A percentile compares a stretch with the other conserved stretches of the same genome.
phyloP scores from a whole-genome alignment of 2,888 invertebrate species.

The Ceratothoa steindachneri region DNA sequence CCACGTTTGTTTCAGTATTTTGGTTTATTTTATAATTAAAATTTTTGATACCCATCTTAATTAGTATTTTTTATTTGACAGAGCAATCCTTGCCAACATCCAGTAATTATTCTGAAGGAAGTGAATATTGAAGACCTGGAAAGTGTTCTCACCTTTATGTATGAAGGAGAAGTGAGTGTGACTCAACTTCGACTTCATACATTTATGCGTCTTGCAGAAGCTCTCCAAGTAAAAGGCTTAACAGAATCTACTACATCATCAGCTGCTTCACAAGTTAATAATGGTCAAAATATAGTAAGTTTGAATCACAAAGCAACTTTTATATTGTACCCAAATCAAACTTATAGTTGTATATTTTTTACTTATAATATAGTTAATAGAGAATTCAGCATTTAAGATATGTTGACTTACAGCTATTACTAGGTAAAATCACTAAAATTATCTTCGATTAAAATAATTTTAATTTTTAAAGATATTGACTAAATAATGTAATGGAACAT shows the following conservation, averaged over 20 bases:
- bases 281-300: background rate
- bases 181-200: slow-evolving; percentile 80
- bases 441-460: too few relatives aligned
- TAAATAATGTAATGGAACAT: too few relatives aligned
- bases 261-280: background rate
- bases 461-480: too few relatives aligned
- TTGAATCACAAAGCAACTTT: too few relatives aligned
- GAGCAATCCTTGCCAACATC: slow-evolving; percentile 86
- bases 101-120: slow-evolving; percentile 80
- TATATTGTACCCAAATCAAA: too few relatives aligned
- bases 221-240: slow-evolving; percentile 78
- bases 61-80: too few relatives aligned
- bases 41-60: too few relatives aligned
- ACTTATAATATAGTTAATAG: too few relatives aligned
- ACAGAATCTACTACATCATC: slow-evolving; percentile 59
- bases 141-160: slow-evolving; percentile 83
- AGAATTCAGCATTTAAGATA: too few relatives aligned
- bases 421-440: too few relatives aligned
- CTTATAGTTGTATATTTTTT: too few relatives aligned
- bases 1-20: background rate
- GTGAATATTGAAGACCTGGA: slow-evolving; percentile 82
- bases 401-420: too few relatives aligned
- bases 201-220: slow-evolving; percentile 79
- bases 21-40: background rate
- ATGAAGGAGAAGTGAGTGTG: slow-evolving; percentile 84